phyloP scores from a whole-genome alignment of 2,888 invertebrate genomes.

The Caenorhabditis virilis region DNA sequence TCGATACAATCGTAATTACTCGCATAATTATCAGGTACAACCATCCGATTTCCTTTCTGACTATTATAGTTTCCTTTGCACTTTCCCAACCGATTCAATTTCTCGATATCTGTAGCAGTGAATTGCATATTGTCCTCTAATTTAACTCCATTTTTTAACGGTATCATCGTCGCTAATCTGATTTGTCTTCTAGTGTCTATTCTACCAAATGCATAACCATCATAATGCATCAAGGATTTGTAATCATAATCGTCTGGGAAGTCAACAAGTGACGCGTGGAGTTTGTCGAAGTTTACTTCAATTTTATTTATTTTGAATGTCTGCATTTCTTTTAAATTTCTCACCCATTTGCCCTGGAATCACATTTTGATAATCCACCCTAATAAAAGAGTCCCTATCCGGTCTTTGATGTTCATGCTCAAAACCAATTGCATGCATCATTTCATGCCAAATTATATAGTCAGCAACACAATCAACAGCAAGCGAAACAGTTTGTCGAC shows the following conservation, averaged over 20 bases:
- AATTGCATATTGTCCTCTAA: conserved; percentile 53
- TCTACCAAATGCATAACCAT: conserved; percentile 59
- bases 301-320: neutral
- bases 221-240: conserved; percentile 64
- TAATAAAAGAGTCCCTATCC: conserved; percentile 51
- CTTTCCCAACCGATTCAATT: conserved; percentile 48
- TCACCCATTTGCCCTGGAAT: conserved; percentile 50
- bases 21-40: neutral
- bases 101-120: conserved; percentile 46
- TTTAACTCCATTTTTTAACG: conserved; percentile 45
- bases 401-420: conserved; percentile 64
- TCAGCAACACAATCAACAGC: conserved; percentile 56
- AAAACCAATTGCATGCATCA: conserved; percentile 55
- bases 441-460: conserved; percentile 60
- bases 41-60: neutral
- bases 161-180: conserved; percentile 61
- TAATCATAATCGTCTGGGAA: conserved; percentile 51
- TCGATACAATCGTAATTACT: conserved; percentile 15
- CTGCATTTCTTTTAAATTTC: neutral
- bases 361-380: conserved; percentile 51
- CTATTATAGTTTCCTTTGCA: too few relatives aligned
- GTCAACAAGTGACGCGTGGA: conserved; percentile 41
- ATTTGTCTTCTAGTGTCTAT: conserved; percentile 33
- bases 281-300: conserved; percentile 57
- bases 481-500: conserved; percentile 48